phyloP scores from a whole-genome alignment of 2,113 vertebrate species.

The Sinocyclocheilus grahami region DNA sequence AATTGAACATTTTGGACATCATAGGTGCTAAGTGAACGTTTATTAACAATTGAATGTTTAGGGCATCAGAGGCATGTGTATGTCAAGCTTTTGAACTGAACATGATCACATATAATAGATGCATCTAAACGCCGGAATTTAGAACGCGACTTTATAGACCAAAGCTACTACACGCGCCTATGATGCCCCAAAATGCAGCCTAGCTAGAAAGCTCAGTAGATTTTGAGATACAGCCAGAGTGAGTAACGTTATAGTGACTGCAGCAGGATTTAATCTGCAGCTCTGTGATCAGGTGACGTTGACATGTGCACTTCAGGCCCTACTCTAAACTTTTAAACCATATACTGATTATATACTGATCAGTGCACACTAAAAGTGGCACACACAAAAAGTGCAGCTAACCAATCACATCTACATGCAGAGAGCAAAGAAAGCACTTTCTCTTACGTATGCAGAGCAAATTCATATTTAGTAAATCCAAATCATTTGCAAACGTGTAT shows the following conservation, averaged over 20 bases:
- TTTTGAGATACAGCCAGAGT: slow-evolving; percentile 8
- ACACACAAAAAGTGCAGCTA: too few species aligned
- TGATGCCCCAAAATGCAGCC: background rate
- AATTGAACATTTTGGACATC: background rate
- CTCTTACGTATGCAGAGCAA: background rate
- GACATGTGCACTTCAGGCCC: slow-evolving; percentile 52
- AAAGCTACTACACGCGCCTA: background rate
- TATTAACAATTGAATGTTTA: background rate
- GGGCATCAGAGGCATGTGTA: background rate
- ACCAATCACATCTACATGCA: too few species aligned
- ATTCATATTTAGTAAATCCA: background rate
- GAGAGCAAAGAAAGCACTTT: too few species aligned
- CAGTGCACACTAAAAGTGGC: background rate
- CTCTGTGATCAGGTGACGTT: slow-evolving; percentile 46
- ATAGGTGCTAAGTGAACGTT: background rate
- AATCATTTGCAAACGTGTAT: slow-evolving; percentile 1
- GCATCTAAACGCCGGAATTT: background rate
- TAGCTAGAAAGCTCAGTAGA: background rate
- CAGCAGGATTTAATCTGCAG: slow-evolving; percentile 42
- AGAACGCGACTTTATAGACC: background rate
- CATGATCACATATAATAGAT: background rate
- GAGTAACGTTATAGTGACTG: slow-evolving; percentile 23
- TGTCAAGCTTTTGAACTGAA: background rate
- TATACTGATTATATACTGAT: background rate
- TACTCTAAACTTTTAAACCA: background rate